phyloP scores from a whole-genome alignment of 2,113 vertebrate species.

The Anthoscopus minutus region DNA sequence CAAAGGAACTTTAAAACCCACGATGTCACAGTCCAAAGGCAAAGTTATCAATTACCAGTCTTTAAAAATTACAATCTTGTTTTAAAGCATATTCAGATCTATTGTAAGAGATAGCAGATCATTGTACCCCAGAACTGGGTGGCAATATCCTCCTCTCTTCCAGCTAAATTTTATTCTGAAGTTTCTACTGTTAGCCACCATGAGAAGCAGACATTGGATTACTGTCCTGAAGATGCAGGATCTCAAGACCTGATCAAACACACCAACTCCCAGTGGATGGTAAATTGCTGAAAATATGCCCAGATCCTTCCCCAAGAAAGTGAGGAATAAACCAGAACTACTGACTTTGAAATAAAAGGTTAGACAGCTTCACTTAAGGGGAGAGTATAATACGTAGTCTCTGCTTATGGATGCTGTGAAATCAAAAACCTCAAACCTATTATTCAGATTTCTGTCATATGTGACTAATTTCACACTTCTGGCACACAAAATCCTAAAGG shows the following conservation, averaged over 20 bases:
- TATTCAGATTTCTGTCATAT: neutral
- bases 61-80: neutral
- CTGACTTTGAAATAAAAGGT: neutral
- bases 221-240: neutral
- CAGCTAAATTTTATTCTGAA: neutral
- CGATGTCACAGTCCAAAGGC: neutral
- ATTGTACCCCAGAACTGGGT: neutral
- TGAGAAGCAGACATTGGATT: neutral
- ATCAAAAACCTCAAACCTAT: neutral
- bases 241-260: neutral
- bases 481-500: neutral
- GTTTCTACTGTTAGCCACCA: neutral
- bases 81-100: neutral
- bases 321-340: neutral
- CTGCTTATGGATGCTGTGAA: neutral
- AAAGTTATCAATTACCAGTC: neutral
- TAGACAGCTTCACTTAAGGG: neutral
- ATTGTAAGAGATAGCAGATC: neutral
- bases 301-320: neutral
- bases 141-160: neutral
- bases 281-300: neutral
- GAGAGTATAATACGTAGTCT: neutral
- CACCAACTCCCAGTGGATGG: neutral
- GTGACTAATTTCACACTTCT: neutral
- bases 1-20: neutral